Conservation (phyloP, 1,140 invertebrate species). For the Zophobas morio region DNA sequence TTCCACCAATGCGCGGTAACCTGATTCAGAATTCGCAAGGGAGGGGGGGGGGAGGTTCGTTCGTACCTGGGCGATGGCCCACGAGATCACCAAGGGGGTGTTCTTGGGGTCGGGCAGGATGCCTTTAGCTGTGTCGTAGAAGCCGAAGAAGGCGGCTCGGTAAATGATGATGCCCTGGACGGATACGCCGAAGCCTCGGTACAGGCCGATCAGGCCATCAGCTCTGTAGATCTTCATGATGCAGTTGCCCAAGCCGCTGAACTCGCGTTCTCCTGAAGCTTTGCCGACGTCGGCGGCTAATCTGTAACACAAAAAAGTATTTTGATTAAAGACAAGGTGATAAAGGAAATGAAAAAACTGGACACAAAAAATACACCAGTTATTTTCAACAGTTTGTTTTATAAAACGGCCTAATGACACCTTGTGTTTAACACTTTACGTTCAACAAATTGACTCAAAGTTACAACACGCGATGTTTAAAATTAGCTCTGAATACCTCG, state of each 20-base stretch:
- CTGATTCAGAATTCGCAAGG: neutral
- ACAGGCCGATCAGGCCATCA: constrained; percentile 87
- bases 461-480: neutral
- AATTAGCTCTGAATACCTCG: constrained; percentile 18
- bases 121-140: constrained; percentile 92
- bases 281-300: constrained; percentile 90
- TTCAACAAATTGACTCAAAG: neutral
- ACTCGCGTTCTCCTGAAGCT: constrained; percentile 80
- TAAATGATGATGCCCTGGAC: constrained; percentile 91
- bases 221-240: constrained; percentile 85
- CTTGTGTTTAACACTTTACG: neutral
- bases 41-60: neutral
- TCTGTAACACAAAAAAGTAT: constrained; percentile 65
- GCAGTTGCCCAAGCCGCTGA: constrained; percentile 87
- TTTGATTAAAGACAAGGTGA: neutral
- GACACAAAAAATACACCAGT: too few relatives aligned
- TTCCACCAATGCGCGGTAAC: too few relatives aligned
- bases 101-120: constrained; percentile 89
- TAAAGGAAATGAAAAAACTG: neutral
- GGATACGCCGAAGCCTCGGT: constrained; percentile 92
- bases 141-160: constrained; percentile 92
- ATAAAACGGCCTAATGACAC: too few relatives aligned
- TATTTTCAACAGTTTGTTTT: too few relatives aligned
- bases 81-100: constrained; percentile 82
- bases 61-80: constrained; percentile 84